Base-by-base conservation (phyloP, 2,888 invertebrate species). In the Drosophila affinis region DNA sequence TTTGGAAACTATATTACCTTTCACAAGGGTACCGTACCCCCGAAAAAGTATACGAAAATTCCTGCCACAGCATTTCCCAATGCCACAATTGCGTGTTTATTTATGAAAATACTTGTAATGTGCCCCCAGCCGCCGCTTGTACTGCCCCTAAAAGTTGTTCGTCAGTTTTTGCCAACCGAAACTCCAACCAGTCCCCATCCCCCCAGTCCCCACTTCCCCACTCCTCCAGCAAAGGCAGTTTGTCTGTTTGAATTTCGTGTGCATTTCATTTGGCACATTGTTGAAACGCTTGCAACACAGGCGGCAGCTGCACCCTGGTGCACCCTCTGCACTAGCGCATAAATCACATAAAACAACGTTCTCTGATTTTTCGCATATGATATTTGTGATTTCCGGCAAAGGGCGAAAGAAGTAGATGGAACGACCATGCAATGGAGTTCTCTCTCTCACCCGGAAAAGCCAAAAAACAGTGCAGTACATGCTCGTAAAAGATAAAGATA, bases 301-400 rank as follows among this genome's bases (percentile, higher is more conserved):
- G 21, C 21, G 68, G 52, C 61, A 32, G 17, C 75, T 63, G 45
- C 59, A 56, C 21, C 21, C 21, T 18, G 17, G 29, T 49, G 49
- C 46, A 34, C 39, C 39, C 51, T 18, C 47, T 45, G 27, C 29
- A 49, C 71, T 78, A 62, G 49, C 71, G 76, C 76, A 83, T 83
- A 87, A 83, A 87, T 83, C 83, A 84, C 85, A 84, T 87, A 78
- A 39, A 77, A 79, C 77, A 81, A 83, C 85, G 77, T 69, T 78
- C 79, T 76, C 83, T 73, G 87, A 84, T 87, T 87, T 84, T 81
- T 87, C 78, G 85, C 81, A 79, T 81, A 79, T 81, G 83, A 83
- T 83, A 83, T 86, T 81, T 83, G 81, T 73, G 77, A 70, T 76
- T 86, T 82, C 75, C 81, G 73, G 47, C 70, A n/a, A n/a, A n/a